Percentiles rank a stretch among this genome's conserved stretches.
phyloP scores from a whole-genome alignment of 2,113 vertebrate species.

The Origma solitaria region DNA sequence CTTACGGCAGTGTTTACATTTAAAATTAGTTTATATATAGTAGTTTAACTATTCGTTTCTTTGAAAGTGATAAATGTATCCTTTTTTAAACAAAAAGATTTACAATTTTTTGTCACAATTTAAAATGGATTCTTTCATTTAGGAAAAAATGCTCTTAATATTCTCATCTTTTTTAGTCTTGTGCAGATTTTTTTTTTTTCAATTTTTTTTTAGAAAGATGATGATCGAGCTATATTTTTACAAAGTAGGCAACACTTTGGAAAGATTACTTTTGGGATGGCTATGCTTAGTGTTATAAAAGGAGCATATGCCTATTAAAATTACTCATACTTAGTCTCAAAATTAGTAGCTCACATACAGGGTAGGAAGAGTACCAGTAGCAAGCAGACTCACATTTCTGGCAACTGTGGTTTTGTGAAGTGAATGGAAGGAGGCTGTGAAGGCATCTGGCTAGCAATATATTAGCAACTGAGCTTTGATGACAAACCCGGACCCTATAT shows the following conservation, averaged over 20 bases:
- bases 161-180: not conserved
- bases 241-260: not conserved
- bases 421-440: not conserved
- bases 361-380: not conserved
- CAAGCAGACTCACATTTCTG: not conserved
- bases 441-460: not conserved
- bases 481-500: accelerated
- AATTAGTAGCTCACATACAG: not conserved
- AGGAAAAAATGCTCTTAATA: not conserved
- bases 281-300: not conserved
- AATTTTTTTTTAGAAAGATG: not conserved
- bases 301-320: not conserved
- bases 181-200: not conserved
- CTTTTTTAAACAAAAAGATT: not conserved
- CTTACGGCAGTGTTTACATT: not conserved
- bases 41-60: not conserved
- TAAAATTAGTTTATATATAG: not conserved
- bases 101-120: not conserved
- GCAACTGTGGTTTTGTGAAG: not conserved
- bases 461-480: not conserved
- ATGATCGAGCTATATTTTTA: not conserved
- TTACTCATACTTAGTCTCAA: not conserved
- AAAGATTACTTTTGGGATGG: not conserved
- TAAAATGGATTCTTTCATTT: not conserved
- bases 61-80: not conserved